Evolutionary conservation across 2,797 vertebrate species (phyloP), one percentile per base, ranked within the genome.

Genomic region (Leuciscus waleckii): DNA sequence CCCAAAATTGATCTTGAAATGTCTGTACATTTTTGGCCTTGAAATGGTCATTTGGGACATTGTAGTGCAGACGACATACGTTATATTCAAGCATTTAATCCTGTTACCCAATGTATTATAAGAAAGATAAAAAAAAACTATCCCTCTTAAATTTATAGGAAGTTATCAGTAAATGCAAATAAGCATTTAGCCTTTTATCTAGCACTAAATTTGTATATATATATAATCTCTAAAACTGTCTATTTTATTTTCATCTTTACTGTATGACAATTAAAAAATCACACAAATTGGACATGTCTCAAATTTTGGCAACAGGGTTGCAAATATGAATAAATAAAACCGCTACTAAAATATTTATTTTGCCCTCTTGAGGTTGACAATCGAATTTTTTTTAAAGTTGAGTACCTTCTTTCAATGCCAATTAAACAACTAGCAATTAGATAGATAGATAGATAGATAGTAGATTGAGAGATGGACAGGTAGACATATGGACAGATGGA

Each of bases 401-500:
- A 51, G 26, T 65, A 32, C 14, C 29, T 51, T 19, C 3, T 51
- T 46, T 14, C 13, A 14, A 46, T 46, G 43, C 4, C 43, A 5
- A 46, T 14, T 46, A 46, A 14, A 46, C 43, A 46, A 46, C 43
- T 46, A 46, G 43, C 13, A 6, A 43, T 4, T 13, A 11, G 43
- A 43, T 43, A 1, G 49, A 49, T 46, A 1, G 43, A 17, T 51
- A 0, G 49, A 51, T 0, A 1, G n/a, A n/a, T n/a, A n/a, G n/a
- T n/a, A n/a, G n/a, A n/a, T n/a, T n/a, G n/a, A n/a, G n/a, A n/a
- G n/a, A n/a, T n/a, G n/a, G n/a, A n/a, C n/a, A n/a, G n/a, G n/a
- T n/a, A n/a, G n/a, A n/a, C n/a, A n/a, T n/a, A n/a, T 43, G 0
- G 41, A 43, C 1, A 0, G 46, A 51, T 51, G 0, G 49, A 51